Percentiles rank a stretch among this genome's conserved stretches.
phyloP scores from a whole-genome alignment of 2,888 invertebrate species.

The Trissolcus japonicus region DNA sequence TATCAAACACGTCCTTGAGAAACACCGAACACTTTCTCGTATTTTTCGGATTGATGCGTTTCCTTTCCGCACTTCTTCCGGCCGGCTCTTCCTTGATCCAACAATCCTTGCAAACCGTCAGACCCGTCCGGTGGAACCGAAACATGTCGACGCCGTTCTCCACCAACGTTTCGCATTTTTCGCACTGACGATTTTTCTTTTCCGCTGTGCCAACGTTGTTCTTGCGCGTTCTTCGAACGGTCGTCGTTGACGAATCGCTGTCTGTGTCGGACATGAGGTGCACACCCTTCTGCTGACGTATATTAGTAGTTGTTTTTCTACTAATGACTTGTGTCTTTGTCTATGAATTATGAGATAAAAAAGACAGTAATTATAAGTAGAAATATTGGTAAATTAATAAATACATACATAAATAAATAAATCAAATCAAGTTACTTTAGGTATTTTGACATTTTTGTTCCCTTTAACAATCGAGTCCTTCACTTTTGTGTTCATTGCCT shows the following conservation, averaged over 20 bases:
- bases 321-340: slow-evolving; percentile 66
- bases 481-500: slow-evolving; percentile 58
- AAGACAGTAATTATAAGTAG: neutral
- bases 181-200: slow-evolving; percentile 57
- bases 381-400: neutral
- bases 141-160: slow-evolving; percentile 63
- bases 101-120: slow-evolving; percentile 69
- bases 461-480: slow-evolving; percentile 57
- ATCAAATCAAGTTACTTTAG: slow-evolving; percentile 64
- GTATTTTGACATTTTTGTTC: slow-evolving; percentile 58
- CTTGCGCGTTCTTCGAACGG: neutral
- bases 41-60: slow-evolving; percentile 27
- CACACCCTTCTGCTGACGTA: slow-evolving; percentile 54
- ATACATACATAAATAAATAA: neutral
- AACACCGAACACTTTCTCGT: slow-evolving; percentile 69
- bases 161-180: slow-evolving; percentile 62
- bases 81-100: slow-evolving; percentile 64
- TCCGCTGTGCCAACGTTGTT: neutral
- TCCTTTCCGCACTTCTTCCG: slow-evolving; percentile 38
- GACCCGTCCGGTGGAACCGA: slow-evolving; percentile 65
- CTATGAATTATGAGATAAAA: slow-evolving; percentile 58
- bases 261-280: slow-evolving; percentile 60
- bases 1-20: slow-evolving; percentile 66
- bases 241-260: slow-evolving; percentile 55
- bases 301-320: slow-evolving; percentile 65